Evolutionary conservation across 2,113 vertebrate species (phyloP).

Genomic region (Thunnus thynnus): DNA sequence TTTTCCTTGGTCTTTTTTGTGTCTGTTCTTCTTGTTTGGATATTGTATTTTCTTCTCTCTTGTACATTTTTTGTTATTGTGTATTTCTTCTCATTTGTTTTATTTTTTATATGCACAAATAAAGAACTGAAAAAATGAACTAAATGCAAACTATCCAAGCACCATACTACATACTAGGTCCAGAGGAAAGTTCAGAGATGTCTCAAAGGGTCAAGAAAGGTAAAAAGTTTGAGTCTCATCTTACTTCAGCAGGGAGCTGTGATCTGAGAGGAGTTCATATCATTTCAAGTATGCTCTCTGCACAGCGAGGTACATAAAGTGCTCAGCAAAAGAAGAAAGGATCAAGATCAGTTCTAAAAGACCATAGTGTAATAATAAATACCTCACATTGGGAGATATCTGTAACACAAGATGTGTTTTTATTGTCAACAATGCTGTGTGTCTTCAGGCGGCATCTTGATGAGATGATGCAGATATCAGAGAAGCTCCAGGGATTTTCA

Average conservation of each 20-base stretch:
- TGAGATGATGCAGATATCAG: slow-evolving; percentile 34
- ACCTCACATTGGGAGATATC: background rate
- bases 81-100: too few relatives aligned
- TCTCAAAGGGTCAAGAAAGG: background rate
- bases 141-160: background rate
- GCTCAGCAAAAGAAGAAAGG: background rate
- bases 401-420: slow-evolving; percentile 29
- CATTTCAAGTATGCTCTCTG: background rate
- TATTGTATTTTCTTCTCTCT: too few relatives aligned
- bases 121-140: too few relatives aligned
- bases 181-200: background rate
- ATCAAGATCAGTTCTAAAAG: background rate
- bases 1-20: too few relatives aligned
- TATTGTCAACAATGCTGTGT: slow-evolving; percentile 35
- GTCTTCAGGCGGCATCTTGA: background rate
- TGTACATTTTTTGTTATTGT: too few relatives aligned
- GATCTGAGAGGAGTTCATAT: background rate
- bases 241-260: background rate
- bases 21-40: too few relatives aligned
- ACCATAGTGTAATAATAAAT: slow-evolving; percentile 9
- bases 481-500: slow-evolving; percentile 42
- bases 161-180: background rate
- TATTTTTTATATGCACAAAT: too few relatives aligned
- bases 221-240: background rate
- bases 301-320: slow-evolving; percentile 1